phyloP scores from a whole-genome alignment of 1,140 invertebrate genomes.

The Cardiocondyla obscurior region DNA sequence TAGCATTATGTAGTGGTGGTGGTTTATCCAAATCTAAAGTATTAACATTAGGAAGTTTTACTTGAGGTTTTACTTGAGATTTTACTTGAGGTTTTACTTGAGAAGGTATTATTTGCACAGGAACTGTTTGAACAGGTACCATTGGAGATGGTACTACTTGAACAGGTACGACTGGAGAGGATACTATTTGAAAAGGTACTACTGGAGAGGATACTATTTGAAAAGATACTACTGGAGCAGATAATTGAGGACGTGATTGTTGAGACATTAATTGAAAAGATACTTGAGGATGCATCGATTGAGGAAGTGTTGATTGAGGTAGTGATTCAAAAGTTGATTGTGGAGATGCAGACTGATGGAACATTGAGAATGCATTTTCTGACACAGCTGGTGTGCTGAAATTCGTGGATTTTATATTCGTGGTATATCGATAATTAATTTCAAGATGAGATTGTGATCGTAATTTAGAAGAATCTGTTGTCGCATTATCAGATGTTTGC shows the following conservation, averaged over 20 bases:
- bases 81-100: neutral
- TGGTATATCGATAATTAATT: neutral
- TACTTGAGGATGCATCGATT: neutral
- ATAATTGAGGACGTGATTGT: neutral
- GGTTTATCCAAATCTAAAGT: no score
- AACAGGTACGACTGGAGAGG: no score
- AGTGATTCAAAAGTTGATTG: neutral
- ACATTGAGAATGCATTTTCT: neutral
- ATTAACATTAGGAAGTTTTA: no score
- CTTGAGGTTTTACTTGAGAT: neutral
- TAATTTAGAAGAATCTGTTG: neutral
- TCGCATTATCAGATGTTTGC: neutral
- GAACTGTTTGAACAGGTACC: no score
- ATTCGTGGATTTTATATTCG: neutral
- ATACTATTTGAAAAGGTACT: neutral
- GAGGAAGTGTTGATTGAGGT: neutral
- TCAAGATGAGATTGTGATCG: neutral
- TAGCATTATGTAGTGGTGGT: neutral
- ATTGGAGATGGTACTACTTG: no score
- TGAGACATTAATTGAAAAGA: neutral
- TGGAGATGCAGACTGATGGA: neutral
- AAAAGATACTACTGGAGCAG: neutral
- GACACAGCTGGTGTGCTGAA: neutral
- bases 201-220: neutral
- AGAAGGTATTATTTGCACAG: no score